phyloP scores from a whole-genome alignment of 1,140 invertebrate genomes.

The Pinna nobilis region DNA sequence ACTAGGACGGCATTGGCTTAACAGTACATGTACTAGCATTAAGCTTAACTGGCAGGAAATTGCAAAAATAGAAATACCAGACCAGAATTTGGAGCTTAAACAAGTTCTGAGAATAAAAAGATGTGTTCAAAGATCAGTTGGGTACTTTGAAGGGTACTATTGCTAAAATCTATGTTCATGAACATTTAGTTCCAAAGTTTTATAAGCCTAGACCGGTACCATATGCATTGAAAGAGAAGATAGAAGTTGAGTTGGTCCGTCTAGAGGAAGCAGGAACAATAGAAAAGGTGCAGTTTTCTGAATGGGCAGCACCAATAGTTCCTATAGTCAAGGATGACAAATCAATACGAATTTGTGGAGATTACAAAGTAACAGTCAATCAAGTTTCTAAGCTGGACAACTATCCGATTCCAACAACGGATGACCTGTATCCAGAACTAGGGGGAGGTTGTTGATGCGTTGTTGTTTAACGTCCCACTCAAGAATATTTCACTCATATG shows the following conservation, averaged over 20 bases:
- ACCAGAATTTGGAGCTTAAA: neutral
- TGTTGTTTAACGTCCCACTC: too few relatives aligned
- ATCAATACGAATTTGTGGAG: conserved; percentile 67
- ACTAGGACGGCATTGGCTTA: conserved; percentile 37
- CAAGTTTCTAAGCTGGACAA: conserved; percentile 33
- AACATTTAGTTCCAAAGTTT: conserved; percentile 25
- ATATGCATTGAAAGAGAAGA: conserved; percentile 41
- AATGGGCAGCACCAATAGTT: conserved; percentile 73
- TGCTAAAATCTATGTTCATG: conserved; percentile 38
- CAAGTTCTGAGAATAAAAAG: conserved; percentile 12
- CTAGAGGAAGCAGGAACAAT: conserved; percentile 50
- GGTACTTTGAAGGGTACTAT: conserved; percentile 28
- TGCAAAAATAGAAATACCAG: neutral
- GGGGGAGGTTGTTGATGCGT: too few relatives aligned
- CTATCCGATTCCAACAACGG: conserved; percentile 64
- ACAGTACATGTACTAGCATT: too few relatives aligned
- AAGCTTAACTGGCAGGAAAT: conserved; percentile 33
- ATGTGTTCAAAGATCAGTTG: conserved; percentile 25
- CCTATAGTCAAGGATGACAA: conserved; percentile 69
- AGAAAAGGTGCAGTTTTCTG: conserved; percentile 44
- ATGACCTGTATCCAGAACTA: conserved; percentile 59
- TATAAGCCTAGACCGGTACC: conserved; percentile 48
- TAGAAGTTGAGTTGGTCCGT: conserved; percentile 59
- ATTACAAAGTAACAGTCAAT: conserved; percentile 73
- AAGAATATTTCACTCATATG: too few relatives aligned